Evolutionary conservation across 2,888 invertebrate genomes (phyloP).

Genomic region (Drosophila phalerata): DNA sequence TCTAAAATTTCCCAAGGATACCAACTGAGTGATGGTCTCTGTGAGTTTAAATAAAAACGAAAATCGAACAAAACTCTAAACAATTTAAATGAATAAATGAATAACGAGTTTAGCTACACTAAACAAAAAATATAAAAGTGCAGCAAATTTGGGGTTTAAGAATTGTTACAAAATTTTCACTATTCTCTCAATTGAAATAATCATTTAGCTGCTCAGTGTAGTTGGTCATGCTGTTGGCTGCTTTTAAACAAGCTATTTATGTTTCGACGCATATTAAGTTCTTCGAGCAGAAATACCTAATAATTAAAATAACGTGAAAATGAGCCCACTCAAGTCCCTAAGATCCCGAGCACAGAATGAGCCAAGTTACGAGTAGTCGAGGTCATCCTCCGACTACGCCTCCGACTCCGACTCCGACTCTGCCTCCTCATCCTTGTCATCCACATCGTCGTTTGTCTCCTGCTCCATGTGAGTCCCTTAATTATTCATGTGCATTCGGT

Average conservation of each 20-base stretch:
- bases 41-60: constrained; percentile 1
- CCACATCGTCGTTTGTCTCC: constrained; percentile 22
- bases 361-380: constrained; percentile 12
- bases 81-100: constrained; percentile 15
- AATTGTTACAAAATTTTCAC: not conserved
- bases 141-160: not conserved
- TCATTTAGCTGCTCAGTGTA: constrained; percentile 12
- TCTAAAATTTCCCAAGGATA: constrained; percentile 9
- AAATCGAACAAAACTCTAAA: constrained; percentile 4
- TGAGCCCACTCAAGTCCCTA: constrained; percentile 38
- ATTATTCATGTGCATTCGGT: constrained; percentile 65
- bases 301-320: constrained; percentile 43
- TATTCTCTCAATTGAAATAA: not conserved
- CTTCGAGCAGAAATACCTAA: constrained; percentile 37
- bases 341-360: constrained; percentile 19
- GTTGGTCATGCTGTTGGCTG: not conserved
- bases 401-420: not conserved
- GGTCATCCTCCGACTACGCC: constrained; percentile 29
- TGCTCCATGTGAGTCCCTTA: constrained; percentile 46
- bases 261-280: constrained; percentile 35
- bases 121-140: no score
- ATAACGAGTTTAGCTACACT: constrained; percentile 3
- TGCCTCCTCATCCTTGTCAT: not conserved
- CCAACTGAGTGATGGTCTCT: constrained; percentile 12
- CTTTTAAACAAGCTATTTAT: constrained; percentile 47